These are phyloP conservation scores for Ciona savignyi DNA, from an alignment of 23 tunicate genomes.

Conservation along the genomic window DNA sequence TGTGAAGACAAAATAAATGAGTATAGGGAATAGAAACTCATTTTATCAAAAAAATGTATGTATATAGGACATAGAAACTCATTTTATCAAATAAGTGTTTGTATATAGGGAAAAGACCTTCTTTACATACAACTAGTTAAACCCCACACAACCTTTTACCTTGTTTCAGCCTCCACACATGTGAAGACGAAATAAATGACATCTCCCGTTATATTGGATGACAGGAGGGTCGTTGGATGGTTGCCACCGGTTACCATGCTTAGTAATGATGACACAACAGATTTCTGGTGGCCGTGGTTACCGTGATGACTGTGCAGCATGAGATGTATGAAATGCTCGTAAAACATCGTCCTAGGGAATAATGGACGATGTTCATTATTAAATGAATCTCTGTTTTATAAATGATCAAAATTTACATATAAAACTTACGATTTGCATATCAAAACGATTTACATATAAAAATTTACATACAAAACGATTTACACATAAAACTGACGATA, in stretches of 20 bases:
- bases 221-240: constrained; percentile 10
- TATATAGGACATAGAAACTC: too few species aligned
- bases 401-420: neutral
- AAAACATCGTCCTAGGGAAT: constrained; percentile 33
- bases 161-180: constrained; percentile 38
- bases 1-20: too few species aligned
- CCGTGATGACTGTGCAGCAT: constrained; percentile 21
- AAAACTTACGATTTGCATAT: neutral
- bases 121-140: constrained; percentile 23
- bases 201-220: constrained; percentile 5
- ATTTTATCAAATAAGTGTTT: too few species aligned
- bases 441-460: neutral
- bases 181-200: constrained; percentile 38
- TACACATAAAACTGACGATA: neutral
- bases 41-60: too few species aligned
- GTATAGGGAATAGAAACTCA: too few species aligned
- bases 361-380: too few species aligned
- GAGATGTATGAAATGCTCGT: constrained; percentile 25
- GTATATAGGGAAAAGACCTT: constrained; percentile 23
- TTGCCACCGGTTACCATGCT: constrained; percentile 38
- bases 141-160: constrained; percentile 24
- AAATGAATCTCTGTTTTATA: too few species aligned
- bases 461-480: neutral
- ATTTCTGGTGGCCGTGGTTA: constrained; percentile 9
- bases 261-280: constrained; percentile 32